Evolutionary conservation across 2,797 vertebrate genomes (phyloP).

Genomic region (Gobionotothen gibberifrons): DNA sequence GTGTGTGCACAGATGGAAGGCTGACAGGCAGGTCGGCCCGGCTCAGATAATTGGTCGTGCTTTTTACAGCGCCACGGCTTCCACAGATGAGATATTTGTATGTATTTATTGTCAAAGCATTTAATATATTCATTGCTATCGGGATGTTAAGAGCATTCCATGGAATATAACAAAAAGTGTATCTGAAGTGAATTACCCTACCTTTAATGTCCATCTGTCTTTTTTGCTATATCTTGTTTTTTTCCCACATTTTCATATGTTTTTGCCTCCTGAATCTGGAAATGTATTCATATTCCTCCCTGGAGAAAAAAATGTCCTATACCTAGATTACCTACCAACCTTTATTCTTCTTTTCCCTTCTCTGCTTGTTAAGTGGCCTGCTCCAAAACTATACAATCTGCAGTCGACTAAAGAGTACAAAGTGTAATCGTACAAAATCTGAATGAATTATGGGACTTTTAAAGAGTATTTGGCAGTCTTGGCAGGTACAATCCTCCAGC

Average conservation of each 20-base stretch:
- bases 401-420: slow-evolving; percentile 17
- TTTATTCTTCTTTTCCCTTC: slow-evolving; percentile 17
- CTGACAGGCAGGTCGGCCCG: no score
- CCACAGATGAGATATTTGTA: no score
- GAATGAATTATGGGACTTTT: slow-evolving; percentile 28
- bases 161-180: no score
- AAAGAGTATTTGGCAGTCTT: slow-evolving; percentile 7
- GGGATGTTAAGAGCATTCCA: no score
- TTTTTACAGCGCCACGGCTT: no score
- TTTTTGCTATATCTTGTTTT: background rate
- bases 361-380: slow-evolving; percentile 13
- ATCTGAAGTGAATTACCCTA: no score
- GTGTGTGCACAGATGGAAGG: no score
- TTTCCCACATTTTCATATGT: background rate
- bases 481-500: slow-evolving; percentile 23
- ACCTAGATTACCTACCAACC: slow-evolving; percentile 4
- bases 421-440: slow-evolving; percentile 8
- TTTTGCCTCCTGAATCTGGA: slow-evolving; percentile 2
- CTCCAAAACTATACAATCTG: background rate
- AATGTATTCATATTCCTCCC: background rate
- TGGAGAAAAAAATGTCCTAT: background rate
- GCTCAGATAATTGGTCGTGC: no score
- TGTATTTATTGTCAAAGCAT: no score
- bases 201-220: background rate
- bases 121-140: no score